A percentile compares a stretch with the other conserved stretches of the same genome.
Evolutionary conservation across 2,888 invertebrate species (phyloP).

Genomic region (Copidosoma aretas): DNA sequence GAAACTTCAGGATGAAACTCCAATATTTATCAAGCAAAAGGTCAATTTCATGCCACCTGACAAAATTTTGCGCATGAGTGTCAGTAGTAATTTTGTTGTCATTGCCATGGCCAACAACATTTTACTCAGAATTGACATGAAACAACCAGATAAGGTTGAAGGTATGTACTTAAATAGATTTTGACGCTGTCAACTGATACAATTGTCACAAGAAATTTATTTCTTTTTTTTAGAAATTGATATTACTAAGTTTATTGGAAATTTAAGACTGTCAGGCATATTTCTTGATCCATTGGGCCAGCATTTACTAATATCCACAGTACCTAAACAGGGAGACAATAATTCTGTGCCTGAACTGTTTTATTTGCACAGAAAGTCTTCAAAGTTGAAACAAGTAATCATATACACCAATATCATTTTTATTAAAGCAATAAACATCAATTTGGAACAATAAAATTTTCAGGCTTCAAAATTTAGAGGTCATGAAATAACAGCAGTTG

Average conservation of each 20-base stretch:
- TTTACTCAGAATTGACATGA: slow-evolving; percentile 81
- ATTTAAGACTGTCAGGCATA: slow-evolving; percentile 70
- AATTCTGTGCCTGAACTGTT: slow-evolving; percentile 75
- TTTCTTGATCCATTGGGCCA: slow-evolving; percentile 87
- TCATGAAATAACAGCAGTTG: slow-evolving; percentile 89
- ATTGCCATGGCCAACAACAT: slow-evolving; percentile 84
- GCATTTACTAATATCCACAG: slow-evolving; percentile 81
- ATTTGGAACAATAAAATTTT: slow-evolving; percentile 9
- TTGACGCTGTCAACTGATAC: neutral
- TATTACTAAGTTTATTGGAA: slow-evolving; percentile 70
- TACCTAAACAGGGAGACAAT: slow-evolving; percentile 66
- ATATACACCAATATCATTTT: neutral
- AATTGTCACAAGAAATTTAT: neutral
- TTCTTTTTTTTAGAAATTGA: slow-evolving; percentile 72
- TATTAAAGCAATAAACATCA: neutral
- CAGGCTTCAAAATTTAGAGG: slow-evolving; percentile 71
- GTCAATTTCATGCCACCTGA: slow-evolving; percentile 82
- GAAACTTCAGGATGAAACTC: slow-evolving; percentile 75
- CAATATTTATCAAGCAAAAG: slow-evolving; percentile 86
- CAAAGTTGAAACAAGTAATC: slow-evolving; percentile 72
- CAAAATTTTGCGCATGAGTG: slow-evolving; percentile 79
- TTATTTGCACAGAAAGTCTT: slow-evolving; percentile 79
- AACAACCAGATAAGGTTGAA: slow-evolving; percentile 78
- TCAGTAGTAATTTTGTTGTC: slow-evolving; percentile 82
- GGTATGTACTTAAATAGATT: slow-evolving; percentile 64